Percentiles rank a stretch among this genome's conserved stretches.
These are phyloP conservation scores for Ranitomeya variabilis DNA, from an alignment of 2,113 vertebrate genomes.

Conservation along the genomic window DNA sequence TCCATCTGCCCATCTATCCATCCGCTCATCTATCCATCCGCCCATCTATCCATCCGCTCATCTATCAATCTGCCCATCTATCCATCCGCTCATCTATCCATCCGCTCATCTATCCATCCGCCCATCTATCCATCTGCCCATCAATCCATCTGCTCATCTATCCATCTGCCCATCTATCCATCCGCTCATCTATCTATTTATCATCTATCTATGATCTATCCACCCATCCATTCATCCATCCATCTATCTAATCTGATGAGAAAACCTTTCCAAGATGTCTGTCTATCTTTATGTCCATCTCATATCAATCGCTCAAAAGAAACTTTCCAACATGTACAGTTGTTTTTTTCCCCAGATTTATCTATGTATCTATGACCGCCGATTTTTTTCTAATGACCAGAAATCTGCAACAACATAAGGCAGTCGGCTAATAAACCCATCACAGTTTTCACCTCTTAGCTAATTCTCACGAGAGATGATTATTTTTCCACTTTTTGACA, in stretches of 20 bases:
- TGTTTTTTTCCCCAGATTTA: not conserved
- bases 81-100: too few species aligned
- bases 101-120: too few species aligned
- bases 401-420: conserved; percentile 2
- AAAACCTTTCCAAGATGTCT: not conserved
- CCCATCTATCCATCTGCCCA: too few species aligned
- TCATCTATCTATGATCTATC: too few species aligned
- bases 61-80: too few species aligned
- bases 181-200: too few species aligned
- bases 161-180: too few species aligned
- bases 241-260: not conserved
- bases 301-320: not conserved
- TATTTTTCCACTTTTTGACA: conserved; percentile 1
- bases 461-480: conserved; percentile 18
- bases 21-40: too few species aligned
- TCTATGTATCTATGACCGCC: not conserved
- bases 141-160: too few species aligned
- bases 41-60: too few species aligned
- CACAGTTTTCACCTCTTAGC: not conserved
- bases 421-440: conserved; percentile 16
- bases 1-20: too few species aligned
- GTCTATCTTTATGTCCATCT: not conserved
- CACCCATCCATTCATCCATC: too few species aligned
- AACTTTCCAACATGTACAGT: not conserved
- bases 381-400: not conserved